Base-by-base conservation (phyloP, 2,113 vertebrate genomes). In the Xiphias gladius region DNA sequence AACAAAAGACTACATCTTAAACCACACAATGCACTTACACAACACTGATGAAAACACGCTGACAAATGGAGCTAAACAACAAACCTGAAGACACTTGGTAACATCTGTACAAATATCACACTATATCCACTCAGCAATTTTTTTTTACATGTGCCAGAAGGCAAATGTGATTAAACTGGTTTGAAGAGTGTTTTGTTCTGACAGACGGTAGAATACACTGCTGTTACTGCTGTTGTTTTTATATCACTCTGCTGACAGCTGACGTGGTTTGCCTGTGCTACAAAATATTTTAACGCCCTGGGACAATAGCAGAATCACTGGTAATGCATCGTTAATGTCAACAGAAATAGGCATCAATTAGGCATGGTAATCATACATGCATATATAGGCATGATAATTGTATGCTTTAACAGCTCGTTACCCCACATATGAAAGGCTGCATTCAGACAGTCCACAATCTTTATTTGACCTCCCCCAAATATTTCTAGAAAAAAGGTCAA, bases 1-100 rank as follows among this genome's bases (percentile, higher is more conserved):
- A 73, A 54, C 41, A 83, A 52, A 80, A 22, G 12, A 68, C 58
- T 11, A 13, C 39, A 79, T 64, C 11, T 58, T 28, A 80, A 7
- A 61, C 20, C 11, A 48, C 28, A 74, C 19, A 73, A 81, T 35
- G 52, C 28, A 71, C 20, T 71, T 28, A 46, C 14, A 61, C 32
- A 65, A n/a, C 46, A 3, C 76, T 58, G 71, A 74, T 37, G n/a
- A 83, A 88, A 82, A 62, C 41, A 66, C 30, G 32, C 0, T 58
- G 35, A 73, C 12, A 64, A 62, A n/a, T 37, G 20, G 13, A 39
- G 19, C 12, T 37, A 68, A 35, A 74, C 24, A 69, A 0, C 35
- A 80, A 82, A 52, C 39, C 11, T 61, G 13, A 28, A 5, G 9
- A 66, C 28, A 59, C 48, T 30, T 61, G 22, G 30, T 73, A 41